A percentile compares a stretch with the other conserved stretches of the same genome.
These are phyloP conservation scores for Tragelaphus scriptus DNA, from an alignment of 2,113 vertebrate genomes.

Conservation along the genomic window DNA sequence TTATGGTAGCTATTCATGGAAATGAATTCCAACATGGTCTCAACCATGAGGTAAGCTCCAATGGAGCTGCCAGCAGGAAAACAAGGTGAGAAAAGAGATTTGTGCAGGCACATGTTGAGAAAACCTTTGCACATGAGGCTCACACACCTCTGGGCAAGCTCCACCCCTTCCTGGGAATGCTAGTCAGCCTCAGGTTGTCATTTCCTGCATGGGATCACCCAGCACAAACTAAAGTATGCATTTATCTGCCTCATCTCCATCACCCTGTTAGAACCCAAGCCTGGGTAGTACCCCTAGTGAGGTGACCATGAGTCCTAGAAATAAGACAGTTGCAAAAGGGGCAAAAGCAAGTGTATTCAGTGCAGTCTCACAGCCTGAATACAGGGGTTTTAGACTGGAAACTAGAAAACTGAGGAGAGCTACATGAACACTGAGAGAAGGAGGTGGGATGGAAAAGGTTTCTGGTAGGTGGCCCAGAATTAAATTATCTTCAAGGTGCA, in stretches of 20 bases:
- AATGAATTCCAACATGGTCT: background rate
- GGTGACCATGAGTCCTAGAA: background rate
- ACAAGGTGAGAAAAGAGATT: background rate
- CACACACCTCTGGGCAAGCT: background rate
- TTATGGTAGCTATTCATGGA: background rate
- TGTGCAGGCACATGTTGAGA: background rate
- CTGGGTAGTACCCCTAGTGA: background rate
- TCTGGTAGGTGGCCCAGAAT: background rate
- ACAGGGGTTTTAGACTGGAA: background rate
- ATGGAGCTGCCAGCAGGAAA: background rate
- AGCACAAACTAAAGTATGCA: background rate
- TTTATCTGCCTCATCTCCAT: background rate
- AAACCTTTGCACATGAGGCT: background rate
- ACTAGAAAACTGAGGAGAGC: background rate
- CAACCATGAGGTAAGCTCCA: background rate
- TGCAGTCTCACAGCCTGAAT: background rate
- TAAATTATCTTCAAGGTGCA: background rate
- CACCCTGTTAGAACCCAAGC: background rate
- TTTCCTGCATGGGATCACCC: background rate
- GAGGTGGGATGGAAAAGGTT: background rate
- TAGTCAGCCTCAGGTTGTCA: background rate
- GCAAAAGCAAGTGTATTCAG: background rate
- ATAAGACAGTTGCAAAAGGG: background rate
- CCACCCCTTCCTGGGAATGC: background rate
- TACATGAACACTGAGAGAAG: background rate